phyloP scores from a whole-genome alignment of 2,888 invertebrate species.

The Clanis bilineata region DNA sequence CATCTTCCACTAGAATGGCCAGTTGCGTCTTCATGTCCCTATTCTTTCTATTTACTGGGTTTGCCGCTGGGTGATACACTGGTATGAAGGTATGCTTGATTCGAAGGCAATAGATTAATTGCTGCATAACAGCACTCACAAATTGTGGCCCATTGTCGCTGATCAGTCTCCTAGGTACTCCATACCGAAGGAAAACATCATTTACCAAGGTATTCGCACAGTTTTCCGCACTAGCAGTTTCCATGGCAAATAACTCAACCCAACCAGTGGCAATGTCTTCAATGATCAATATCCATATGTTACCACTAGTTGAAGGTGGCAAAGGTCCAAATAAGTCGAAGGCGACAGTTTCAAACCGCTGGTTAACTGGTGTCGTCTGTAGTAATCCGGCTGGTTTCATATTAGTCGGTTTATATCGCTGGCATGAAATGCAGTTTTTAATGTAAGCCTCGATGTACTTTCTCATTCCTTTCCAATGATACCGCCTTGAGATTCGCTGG shows the following conservation, averaged over 20 bases:
- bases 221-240: slow-evolving; percentile 16
- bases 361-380: neutral
- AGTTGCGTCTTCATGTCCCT: neutral
- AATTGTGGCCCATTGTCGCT: slow-evolving; percentile 34
- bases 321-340: neutral
- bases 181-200: slow-evolving; percentile 40
- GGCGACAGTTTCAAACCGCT: neutral
- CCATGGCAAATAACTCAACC: slow-evolving; percentile 36
- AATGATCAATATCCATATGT: neutral
- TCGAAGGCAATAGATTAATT: too few relatives aligned
- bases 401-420: neutral
- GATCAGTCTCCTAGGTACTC: slow-evolving; percentile 40
- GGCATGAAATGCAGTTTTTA: neutral
- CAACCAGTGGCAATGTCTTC: slow-evolving; percentile 24
- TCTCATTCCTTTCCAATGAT: slow-evolving; percentile 15
- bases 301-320: neutral
- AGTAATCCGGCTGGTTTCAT: neutral
- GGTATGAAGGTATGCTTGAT: slow-evolving; percentile 20
- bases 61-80: neutral
- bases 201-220: slow-evolving; percentile 22
- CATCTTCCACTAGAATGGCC: neutral
- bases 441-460: neutral
- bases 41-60: neutral
- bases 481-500: neutral
- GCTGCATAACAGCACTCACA: too few relatives aligned